Conservation (phyloP, 2,888 invertebrate species). For the Himalopsyche japonica region DNA sequence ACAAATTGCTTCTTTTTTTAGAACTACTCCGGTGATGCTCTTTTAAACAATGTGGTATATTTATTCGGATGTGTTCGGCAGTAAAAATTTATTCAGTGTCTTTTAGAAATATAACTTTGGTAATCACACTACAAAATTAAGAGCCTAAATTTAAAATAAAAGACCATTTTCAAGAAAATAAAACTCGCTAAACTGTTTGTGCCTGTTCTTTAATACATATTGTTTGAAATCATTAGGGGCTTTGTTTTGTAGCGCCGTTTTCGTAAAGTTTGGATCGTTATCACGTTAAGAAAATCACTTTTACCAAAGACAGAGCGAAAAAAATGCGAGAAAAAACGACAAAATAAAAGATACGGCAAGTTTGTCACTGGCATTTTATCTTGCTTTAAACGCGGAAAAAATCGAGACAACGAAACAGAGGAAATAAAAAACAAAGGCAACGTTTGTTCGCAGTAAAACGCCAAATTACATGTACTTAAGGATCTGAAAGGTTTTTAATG, state of each 20-base stretch:
- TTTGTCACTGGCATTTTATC: not conserved
- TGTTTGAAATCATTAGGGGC: not conserved
- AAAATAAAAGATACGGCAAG: not conserved
- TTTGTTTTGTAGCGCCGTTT: not conserved
- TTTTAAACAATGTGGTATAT: no score
- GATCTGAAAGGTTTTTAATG: not conserved
- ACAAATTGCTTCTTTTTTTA: no score
- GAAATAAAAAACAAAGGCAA: not conserved
- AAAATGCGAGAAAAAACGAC: not conserved
- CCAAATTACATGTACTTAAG: not conserved
- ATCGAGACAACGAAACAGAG: not conserved
- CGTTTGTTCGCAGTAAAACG: not conserved
- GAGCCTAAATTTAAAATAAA: not conserved
- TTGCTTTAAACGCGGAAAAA: not conserved
- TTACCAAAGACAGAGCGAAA: not conserved
- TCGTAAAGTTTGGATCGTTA: not conserved
- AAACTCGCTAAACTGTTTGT: not conserved
- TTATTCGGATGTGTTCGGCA: not conserved
- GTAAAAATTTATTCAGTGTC: not conserved
- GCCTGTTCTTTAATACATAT: not conserved
- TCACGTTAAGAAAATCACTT: not conserved
- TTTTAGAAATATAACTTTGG: not conserved
- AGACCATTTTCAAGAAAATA: not conserved
- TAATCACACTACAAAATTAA: not conserved
- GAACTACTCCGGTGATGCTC: no score